Evolutionary conservation across 2,113 vertebrate species (phyloP).

Genomic region (Chauna torquata): DNA sequence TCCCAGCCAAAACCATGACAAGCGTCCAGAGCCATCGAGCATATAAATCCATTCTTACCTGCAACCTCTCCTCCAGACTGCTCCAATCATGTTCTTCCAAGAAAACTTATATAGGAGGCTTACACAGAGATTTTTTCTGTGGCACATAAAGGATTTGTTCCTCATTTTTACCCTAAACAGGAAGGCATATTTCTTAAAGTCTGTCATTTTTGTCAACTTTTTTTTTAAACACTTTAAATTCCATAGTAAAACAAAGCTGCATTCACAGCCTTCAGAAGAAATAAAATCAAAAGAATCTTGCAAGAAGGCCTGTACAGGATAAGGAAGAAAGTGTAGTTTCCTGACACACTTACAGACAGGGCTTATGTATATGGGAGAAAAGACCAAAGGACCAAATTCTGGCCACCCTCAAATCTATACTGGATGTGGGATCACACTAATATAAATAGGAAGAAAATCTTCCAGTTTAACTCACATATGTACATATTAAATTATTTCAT

Average conservation of each 20-base stretch:
- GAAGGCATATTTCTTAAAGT: background rate
- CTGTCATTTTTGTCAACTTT: background rate
- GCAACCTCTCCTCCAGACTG: background rate
- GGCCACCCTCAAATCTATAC: background rate
- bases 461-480: background rate
- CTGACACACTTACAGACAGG: background rate
- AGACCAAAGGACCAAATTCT: background rate
- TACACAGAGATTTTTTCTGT: background rate
- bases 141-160: background rate
- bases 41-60: background rate
- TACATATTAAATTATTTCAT: background rate
- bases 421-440: background rate
- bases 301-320: background rate
- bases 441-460: background rate
- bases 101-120: background rate
- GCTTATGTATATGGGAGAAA: background rate
- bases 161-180: background rate
- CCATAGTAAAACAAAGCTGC: background rate
- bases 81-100: background rate
- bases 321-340: background rate
- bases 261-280: background rate
- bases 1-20: too few relatives aligned
- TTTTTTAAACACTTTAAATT: background rate
- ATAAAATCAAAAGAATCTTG: background rate
- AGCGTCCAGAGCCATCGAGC: background rate